These are phyloP conservation scores for Anoplopoma fimbria DNA, from an alignment of 2,113 vertebrate genomes.

Conservation along the genomic window DNA sequence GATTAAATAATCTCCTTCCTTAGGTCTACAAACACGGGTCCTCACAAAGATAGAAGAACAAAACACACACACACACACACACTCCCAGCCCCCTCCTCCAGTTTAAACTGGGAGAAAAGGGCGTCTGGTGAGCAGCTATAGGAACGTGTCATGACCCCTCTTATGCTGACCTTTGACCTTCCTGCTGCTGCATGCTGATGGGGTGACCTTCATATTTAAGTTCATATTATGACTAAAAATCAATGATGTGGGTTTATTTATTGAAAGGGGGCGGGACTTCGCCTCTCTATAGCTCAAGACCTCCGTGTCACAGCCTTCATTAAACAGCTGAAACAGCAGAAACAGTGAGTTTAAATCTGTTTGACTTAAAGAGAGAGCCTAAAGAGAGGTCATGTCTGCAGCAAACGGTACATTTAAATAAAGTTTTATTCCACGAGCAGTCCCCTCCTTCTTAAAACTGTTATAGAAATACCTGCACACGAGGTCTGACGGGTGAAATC, in stretches of 20 bases:
- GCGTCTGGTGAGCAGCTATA: slow-evolving; percentile 18
- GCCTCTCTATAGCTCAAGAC: too few species aligned
- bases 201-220: background rate
- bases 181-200: background rate
- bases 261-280: too few species aligned
- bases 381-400: too few species aligned
- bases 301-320: too few species aligned
- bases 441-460: too few species aligned
- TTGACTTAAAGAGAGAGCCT: too few species aligned
- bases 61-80: slow-evolving; percentile 14
- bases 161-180: slow-evolving; percentile 25
- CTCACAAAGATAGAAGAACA: slow-evolving; percentile 39
- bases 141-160: background rate
- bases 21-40: background rate
- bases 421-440: too few species aligned
- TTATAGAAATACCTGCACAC: background rate
- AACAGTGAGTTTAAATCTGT: too few species aligned
- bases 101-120: slow-evolving; percentile 12
- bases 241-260: background rate
- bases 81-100: background rate
- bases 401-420: too few species aligned
- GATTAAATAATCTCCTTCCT: background rate
- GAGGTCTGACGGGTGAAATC: too few species aligned
- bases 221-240: background rate
- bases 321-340: too few species aligned